A percentile compares a stretch with the other conserved stretches of the same genome.
Evolutionary conservation across 1,140 invertebrate genomes (phyloP).

Genomic region (Atta texana): DNA sequence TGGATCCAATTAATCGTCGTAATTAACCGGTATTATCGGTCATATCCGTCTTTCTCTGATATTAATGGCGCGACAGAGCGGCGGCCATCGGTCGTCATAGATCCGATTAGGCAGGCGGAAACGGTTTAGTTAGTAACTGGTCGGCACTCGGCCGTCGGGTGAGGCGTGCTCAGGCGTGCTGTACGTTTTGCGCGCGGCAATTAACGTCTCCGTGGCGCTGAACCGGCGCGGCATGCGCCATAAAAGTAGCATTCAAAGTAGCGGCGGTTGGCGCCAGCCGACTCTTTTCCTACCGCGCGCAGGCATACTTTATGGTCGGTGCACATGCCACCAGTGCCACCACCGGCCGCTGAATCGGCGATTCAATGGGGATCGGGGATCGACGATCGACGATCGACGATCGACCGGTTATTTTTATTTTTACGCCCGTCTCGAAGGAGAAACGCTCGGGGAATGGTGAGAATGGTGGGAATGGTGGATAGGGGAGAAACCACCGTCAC

Average conservation of each 20-base stretch:
- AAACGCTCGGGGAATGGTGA: not conserved
- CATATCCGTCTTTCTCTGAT: slow-evolving; percentile 2
- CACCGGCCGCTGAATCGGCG: slow-evolving; percentile 42
- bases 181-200: slow-evolving; percentile 65
- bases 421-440: slow-evolving; percentile 10
- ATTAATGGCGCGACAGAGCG: slow-evolving; percentile 40
- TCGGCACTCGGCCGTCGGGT: not conserved
- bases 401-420: slow-evolving; percentile 64
- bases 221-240: slow-evolving; percentile 77
- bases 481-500: not conserved
- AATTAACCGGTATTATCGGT: slow-evolving; percentile 29
- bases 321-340: slow-evolving; percentile 52
- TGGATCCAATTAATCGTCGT: not conserved
- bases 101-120: slow-evolving; percentile 55
- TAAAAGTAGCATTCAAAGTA: slow-evolving; percentile 81
- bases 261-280: slow-evolving; percentile 60
- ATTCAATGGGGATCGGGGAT: slow-evolving; percentile 63
- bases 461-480: no score
- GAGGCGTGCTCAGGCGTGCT: slow-evolving; percentile 44
- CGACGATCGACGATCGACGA: slow-evolving; percentile 2
- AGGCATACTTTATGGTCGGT: slow-evolving; percentile 78
- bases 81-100: slow-evolving; percentile 21
- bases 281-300: slow-evolving; percentile 76
- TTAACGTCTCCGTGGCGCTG: slow-evolving; percentile 69
- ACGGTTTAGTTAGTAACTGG: slow-evolving; percentile 54